phyloP scores from a whole-genome alignment of 1,140 invertebrate species.

The Manduca sexta region DNA sequence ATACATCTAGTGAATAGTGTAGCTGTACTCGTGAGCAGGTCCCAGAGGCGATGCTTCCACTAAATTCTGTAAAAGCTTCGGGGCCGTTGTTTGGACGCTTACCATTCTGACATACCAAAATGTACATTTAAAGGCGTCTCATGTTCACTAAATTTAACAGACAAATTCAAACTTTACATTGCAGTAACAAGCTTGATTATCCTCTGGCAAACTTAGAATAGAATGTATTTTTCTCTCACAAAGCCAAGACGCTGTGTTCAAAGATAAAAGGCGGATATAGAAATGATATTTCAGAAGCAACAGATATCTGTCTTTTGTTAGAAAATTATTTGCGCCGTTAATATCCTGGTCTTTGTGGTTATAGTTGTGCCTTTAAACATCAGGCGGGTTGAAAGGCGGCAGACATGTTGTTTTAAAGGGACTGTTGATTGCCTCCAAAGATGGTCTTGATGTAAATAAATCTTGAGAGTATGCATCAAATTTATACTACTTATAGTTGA shows the following conservation, averaged over 20 bases:
- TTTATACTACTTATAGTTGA: too few relatives aligned
- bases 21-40: background rate
- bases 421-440: too few relatives aligned
- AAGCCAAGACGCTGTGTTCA: background rate
- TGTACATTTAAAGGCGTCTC: slow-evolving; percentile 13
- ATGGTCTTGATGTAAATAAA: too few relatives aligned
- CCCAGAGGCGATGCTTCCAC: slow-evolving; percentile 19
- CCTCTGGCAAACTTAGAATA: background rate
- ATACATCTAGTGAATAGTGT: background rate
- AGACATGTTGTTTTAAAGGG: too few relatives aligned
- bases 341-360: too few relatives aligned
- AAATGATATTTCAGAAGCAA: background rate
- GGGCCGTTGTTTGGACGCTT: slow-evolving; percentile 20
- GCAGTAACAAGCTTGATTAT: background rate
- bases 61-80: slow-evolving; percentile 30
- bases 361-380: too few relatives aligned
- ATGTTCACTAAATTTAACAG: slow-evolving; percentile 1
- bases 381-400: too few relatives aligned
- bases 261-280: slow-evolving; percentile 1
- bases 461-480: too few relatives aligned
- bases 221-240: background rate
- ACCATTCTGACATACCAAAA: slow-evolving; percentile 19
- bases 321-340: too few relatives aligned
- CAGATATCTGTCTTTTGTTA: too few relatives aligned
- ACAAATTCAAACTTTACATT: background rate